phyloP scores from a whole-genome alignment of 2,888 invertebrate genomes.

The Anaspis maculata region DNA sequence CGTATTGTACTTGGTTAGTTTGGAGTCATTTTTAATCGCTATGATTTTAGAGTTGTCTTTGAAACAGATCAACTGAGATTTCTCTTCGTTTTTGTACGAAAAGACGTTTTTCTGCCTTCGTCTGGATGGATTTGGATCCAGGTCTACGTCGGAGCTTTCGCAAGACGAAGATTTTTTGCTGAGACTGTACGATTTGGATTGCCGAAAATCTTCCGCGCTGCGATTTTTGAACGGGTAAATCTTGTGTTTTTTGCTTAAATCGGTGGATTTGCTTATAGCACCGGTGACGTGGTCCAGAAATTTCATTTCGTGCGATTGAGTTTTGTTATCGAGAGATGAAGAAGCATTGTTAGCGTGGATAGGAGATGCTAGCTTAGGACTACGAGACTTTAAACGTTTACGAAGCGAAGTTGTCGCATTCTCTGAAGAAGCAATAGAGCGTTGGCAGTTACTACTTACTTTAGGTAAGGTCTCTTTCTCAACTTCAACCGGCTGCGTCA shows the following conservation, averaged over 20 bases:
- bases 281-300: neutral
- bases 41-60: conserved; percentile 36
- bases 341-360: too few relatives aligned
- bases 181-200: conserved; percentile 16
- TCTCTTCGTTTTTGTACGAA: conserved; percentile 36
- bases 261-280: neutral
- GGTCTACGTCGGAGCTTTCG: conserved; percentile 36
- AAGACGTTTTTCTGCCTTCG: conserved; percentile 23
- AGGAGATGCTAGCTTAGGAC: conserved; percentile 11
- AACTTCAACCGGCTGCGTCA: conserved; percentile 40
- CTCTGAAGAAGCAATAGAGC: too few relatives aligned
- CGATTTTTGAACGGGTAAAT: conserved; percentile 26
- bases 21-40: conserved; percentile 35
- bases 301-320: too few relatives aligned
- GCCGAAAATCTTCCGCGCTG: conserved; percentile 30
- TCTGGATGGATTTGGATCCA: conserved; percentile 17
- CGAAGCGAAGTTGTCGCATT: conserved; percentile 24
- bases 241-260: conserved; percentile 17
- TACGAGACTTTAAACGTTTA: conserved; percentile 23
- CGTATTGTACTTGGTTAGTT: conserved; percentile 38
- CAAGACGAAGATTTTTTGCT: conserved; percentile 27
- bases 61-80: conserved; percentile 37
- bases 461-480: conserved; percentile 34
- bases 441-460: conserved; percentile 40
- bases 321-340: too few relatives aligned